phyloP scores from a whole-genome alignment of 2,888 invertebrate genomes.

The Macrosoma leucophasiata region DNA sequence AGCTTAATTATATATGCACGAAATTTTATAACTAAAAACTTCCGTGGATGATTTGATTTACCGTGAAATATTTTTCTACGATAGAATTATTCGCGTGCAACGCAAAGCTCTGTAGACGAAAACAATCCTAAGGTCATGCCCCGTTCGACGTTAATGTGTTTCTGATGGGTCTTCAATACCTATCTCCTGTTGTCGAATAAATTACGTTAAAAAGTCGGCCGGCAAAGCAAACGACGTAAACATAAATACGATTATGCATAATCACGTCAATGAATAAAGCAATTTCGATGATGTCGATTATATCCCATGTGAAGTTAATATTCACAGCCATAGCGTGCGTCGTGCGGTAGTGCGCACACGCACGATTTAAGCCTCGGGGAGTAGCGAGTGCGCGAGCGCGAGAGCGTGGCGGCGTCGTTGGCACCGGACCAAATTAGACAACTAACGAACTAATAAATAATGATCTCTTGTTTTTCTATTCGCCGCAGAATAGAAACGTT shows the following conservation, averaged over 20 bases:
- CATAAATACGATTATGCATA: too few species aligned
- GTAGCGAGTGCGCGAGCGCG: too few species aligned
- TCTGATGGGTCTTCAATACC: slow-evolving; percentile 69
- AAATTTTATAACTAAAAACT: too few species aligned
- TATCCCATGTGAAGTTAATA: slow-evolving; percentile 26
- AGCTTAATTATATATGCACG: too few species aligned
- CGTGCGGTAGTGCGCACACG: slow-evolving; percentile 41
- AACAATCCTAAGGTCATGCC: slow-evolving; percentile 45
- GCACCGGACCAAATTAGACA: slow-evolving; percentile 73
- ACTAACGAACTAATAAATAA: slow-evolving; percentile 75
- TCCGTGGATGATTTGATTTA: too few species aligned
- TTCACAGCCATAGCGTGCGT: slow-evolving; percentile 24
- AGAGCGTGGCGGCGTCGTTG: slow-evolving; percentile 69
- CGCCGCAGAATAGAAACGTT: slow-evolving; percentile 68
- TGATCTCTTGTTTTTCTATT: slow-evolving; percentile 75
- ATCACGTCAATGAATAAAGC: too few species aligned
- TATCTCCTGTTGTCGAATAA: slow-evolving; percentile 51
- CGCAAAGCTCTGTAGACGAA: slow-evolving; percentile 25
- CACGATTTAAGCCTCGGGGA: slow-evolving; percentile 60
- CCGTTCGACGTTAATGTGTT: slow-evolving; percentile 64
- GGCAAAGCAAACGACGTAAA: too few species aligned
- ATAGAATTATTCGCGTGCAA: too few species aligned
- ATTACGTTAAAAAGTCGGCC: slow-evolving; percentile 37
- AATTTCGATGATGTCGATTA: too few species aligned
- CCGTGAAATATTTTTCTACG: too few species aligned